These are phyloP conservation scores for Lophotis ruficrista DNA, from an alignment of 2,113 vertebrate genomes.

Conservation along the genomic window DNA sequence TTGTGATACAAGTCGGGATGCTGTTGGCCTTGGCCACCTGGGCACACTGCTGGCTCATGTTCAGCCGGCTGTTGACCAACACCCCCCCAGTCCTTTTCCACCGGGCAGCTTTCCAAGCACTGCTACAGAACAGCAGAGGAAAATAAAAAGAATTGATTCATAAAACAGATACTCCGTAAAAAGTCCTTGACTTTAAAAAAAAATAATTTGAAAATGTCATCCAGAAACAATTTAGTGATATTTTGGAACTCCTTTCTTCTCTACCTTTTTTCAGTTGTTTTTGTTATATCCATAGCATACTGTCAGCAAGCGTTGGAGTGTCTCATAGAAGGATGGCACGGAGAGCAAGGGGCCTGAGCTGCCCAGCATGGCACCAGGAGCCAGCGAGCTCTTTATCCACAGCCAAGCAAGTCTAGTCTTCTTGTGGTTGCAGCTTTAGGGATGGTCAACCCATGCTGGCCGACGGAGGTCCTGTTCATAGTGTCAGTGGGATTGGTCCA, in stretches of 20 bases:
- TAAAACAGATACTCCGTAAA: background rate
- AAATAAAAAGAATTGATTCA: slow-evolving; percentile 29
- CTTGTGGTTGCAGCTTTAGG: background rate
- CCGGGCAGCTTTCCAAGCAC: too few species aligned
- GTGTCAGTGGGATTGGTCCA: background rate
- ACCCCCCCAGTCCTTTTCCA: too few species aligned
- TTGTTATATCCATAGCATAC: background rate
- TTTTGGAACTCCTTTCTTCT: background rate
- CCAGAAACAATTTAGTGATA: background rate
- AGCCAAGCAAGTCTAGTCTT: background rate
- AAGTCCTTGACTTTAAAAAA: background rate
- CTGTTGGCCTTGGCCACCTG: too few species aligned
- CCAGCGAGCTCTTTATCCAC: background rate
- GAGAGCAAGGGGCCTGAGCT: background rate
- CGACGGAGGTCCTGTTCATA: fast-evolving
- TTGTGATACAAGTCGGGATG: too few species aligned
- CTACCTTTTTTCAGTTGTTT: background rate
- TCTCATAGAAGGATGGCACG: fast-evolving
- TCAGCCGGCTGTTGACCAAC: too few species aligned
- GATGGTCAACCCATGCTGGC: background rate
- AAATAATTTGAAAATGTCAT: background rate
- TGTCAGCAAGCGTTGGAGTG: background rate
- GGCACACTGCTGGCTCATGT: too few species aligned
- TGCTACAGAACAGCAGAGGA: background rate
- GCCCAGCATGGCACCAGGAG: fast-evolving